Evolutionary conservation across 2,113 vertebrate species (phyloP), one percentile per base, ranked within the genome.

Genomic region (Zeus faber): DNA sequence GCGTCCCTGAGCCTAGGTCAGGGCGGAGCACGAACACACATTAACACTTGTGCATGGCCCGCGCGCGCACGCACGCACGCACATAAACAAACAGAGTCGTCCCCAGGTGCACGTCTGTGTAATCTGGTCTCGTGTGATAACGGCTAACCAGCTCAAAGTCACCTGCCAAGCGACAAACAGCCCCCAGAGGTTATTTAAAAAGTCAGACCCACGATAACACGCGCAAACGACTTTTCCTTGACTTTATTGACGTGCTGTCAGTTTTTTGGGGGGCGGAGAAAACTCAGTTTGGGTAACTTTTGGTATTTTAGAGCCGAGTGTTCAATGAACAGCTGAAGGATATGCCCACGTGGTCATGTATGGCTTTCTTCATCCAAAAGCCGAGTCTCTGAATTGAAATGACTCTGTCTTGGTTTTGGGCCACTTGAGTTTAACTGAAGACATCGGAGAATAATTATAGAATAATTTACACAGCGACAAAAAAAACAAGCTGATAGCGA

Each of bases 1-100:
- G 65, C 52, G 33, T 17, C 70, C 48, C 40, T 71, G 69, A 77
- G 57, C 65, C 22, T 23, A 7, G 73, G 71, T 77, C 77, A 48
- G 54, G 35, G 39, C 9, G 45, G 63, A 69, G 24, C 9, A 45
- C 55, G 67, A 27, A 45, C 23, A 35, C 11, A 48, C 50, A 35
- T 3, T 10, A 33, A 31, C 22, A 58, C 61, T 49, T 43, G 46
- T 41, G 41, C 40, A 17, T 46, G 6, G 2, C 24, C 1, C 14
- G 16, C 13, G 5, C 24, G n/a, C 25, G 2, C 16, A 31, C 44
- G 6, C 21, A 46, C 2, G 7, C 44, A 11, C 20, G 21, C 7
- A 45, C 41, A 21, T 18, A 45, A 17, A 22, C 43, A 45, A 17
- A 45, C n/a, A 47, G 22, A 25, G 13, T 8, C 20, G 10, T 45